phyloP scores from a whole-genome alignment of 2,113 vertebrate species.

The Smithornis capensis region DNA sequence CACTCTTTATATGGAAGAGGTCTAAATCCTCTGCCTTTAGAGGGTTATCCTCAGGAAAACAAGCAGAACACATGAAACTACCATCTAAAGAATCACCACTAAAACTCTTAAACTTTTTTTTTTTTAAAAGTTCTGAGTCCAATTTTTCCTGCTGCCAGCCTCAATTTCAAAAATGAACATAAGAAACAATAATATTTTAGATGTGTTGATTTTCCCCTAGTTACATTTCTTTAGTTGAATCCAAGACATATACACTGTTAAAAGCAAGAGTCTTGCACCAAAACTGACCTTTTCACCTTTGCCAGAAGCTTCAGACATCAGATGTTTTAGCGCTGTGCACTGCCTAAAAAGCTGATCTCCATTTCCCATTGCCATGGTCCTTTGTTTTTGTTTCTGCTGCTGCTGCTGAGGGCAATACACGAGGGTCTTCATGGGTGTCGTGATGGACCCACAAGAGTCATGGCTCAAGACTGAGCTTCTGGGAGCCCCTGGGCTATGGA shows the following conservation, averaged over 20 bases:
- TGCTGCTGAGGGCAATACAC: neutral
- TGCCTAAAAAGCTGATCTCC: neutral
- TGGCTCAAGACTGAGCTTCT: neutral
- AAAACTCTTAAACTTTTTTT: neutral
- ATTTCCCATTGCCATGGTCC: neutral
- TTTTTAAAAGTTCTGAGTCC: neutral
- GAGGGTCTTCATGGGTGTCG: neutral
- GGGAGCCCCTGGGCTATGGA: neutral
- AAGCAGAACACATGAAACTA: neutral
- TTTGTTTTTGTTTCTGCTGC: neutral
- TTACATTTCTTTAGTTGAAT: neutral
- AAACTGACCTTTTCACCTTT: neutral
- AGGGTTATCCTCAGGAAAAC: conserved; percentile 20
- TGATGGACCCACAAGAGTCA: neutral
- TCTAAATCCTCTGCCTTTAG: neutral
- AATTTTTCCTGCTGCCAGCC: neutral
- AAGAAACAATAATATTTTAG: neutral
- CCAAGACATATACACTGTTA: neutral
- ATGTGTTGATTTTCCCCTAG: neutral
- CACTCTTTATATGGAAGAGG: neutral
- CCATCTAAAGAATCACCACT: neutral
- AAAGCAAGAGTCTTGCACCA: neutral
- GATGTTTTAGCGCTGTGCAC: rapidly evolving
- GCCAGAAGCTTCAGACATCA: neutral
- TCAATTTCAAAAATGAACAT: neutral